Conservation (phyloP, 30 jellyfish, hydroid and myxozoan species). For the Catostylus mosaicus region DNA sequence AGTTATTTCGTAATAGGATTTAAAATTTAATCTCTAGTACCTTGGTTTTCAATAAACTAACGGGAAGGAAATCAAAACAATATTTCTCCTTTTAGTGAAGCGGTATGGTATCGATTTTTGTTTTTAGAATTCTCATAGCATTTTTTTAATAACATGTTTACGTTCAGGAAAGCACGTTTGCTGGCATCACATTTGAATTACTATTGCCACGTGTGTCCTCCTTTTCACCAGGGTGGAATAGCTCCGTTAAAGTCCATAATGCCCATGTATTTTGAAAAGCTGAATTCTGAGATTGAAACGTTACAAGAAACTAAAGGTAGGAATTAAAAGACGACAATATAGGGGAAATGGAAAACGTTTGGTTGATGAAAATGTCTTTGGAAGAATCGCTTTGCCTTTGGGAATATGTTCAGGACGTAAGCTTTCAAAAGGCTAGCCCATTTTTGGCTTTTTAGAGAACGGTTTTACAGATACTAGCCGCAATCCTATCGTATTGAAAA, state of each 20-base stretch:
- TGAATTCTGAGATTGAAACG: not conserved
- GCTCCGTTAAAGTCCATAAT: not conserved
- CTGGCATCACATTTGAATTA: not conserved
- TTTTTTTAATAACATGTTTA: not conserved
- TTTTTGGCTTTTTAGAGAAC: too few species aligned
- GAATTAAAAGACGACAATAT: not conserved
- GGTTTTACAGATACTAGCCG: too few species aligned
- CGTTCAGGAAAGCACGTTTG: not conserved
- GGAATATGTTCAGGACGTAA: too few species aligned
- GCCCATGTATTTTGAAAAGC: not conserved
- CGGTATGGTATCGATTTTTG: not conserved
- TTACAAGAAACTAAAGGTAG: not conserved
- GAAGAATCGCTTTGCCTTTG: too few species aligned
- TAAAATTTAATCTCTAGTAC: conserved; percentile 2
- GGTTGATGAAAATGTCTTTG: too few species aligned
- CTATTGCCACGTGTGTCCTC: not conserved
- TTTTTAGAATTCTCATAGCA: not conserved
- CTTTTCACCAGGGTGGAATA: not conserved
- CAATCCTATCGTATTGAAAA: too few species aligned
- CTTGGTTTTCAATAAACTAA: not conserved
- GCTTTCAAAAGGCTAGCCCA: too few species aligned
- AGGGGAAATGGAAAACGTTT: too few species aligned
- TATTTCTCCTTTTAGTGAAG: not conserved
- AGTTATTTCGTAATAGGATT: conserved; percentile 21
- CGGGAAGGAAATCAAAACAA: conserved; percentile 27